Conservation (phyloP, 2,888 invertebrate species). For the Scotopteryx bipunctaria region DNA sequence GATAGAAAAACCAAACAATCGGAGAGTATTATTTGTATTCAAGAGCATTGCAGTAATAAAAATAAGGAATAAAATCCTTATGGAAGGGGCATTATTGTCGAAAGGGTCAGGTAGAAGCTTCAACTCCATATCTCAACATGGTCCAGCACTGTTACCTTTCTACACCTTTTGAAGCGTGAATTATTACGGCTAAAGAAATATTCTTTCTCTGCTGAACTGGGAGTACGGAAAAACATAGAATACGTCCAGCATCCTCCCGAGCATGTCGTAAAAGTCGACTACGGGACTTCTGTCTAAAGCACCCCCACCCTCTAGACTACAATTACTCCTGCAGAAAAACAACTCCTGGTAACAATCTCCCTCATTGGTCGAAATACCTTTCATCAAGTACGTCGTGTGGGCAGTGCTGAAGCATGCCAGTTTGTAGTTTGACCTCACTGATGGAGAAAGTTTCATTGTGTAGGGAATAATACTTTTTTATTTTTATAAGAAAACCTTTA, state of each 20-base stretch:
- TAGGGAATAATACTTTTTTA: constrained; percentile 26
- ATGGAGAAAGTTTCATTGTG: constrained; percentile 23
- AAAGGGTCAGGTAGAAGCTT: constrained; percentile 32
- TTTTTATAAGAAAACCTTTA: constrained; percentile 23
- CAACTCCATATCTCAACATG: not conserved
- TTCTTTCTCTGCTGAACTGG: too few relatives aligned
- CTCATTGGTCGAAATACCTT: too few relatives aligned
- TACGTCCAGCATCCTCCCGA: too few relatives aligned
- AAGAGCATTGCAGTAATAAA: constrained; percentile 54
- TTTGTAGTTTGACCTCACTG: not conserved
- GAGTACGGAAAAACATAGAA: too few relatives aligned
- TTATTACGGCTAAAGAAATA: too few relatives aligned
- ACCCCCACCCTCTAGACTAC: too few relatives aligned
- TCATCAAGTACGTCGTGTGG: too few relatives aligned
- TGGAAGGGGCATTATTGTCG: constrained; percentile 39
- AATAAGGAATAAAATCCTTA: constrained; percentile 51
- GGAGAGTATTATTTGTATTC: constrained; percentile 54
- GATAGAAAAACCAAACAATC: constrained; percentile 37
- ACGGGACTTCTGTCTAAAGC: too few relatives aligned
- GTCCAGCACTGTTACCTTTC: not conserved
- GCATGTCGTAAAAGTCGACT: too few relatives aligned
- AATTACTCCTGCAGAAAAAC: too few relatives aligned
- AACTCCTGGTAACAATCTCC: too few relatives aligned
- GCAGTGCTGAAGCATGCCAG: constrained; percentile 1
- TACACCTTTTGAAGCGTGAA: not conserved